A percentile compares a stretch with the other conserved stretches of the same genome.
phyloP scores from a whole-genome alignment of 1,140 invertebrate genomes.

The Pogonomyrmex californicus region DNA sequence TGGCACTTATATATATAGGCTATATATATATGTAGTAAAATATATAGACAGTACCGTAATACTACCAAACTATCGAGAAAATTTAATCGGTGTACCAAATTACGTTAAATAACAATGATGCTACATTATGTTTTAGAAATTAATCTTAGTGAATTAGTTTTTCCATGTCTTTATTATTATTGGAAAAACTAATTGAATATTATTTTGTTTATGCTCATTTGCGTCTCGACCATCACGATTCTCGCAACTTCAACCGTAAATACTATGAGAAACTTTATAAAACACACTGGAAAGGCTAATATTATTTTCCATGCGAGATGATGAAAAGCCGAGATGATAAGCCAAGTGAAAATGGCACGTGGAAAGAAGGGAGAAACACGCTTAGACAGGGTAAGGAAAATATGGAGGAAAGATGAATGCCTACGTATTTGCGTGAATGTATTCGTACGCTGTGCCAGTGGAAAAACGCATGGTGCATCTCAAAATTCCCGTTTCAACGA shows the following conservation, averaged over 20 bases:
- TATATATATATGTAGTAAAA: neutral
- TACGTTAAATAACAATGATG: neutral
- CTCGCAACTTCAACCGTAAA: neutral
- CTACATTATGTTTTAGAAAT: neutral
- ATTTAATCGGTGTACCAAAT: neutral
- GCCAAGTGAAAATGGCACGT: slow-evolving; percentile 67
- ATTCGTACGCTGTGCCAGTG: slow-evolving; percentile 28
- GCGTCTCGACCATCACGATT: neutral
- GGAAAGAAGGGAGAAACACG: slow-evolving; percentile 58
- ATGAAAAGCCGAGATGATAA: slow-evolving; percentile 71
- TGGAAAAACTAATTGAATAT: neutral
- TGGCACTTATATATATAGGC: neutral
- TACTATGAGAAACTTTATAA: slow-evolving; percentile 1
- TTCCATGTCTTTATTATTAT: neutral
- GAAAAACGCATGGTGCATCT: slow-evolving; percentile 19
- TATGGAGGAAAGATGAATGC: slow-evolving; percentile 68
- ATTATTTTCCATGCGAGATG: slow-evolving; percentile 57
- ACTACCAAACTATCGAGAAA: neutral
- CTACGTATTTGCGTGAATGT: slow-evolving; percentile 47
- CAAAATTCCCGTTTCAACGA: slow-evolving; percentile 22
- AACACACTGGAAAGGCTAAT: slow-evolving; percentile 18
- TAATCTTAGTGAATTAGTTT: neutral
- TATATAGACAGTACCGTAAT: neutral
- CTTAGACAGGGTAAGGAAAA: slow-evolving; percentile 65
- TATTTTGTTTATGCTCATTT: neutral